Base-by-base conservation (phyloP, 2,888 invertebrate genomes). In the Cyaniris semiargus region DNA sequence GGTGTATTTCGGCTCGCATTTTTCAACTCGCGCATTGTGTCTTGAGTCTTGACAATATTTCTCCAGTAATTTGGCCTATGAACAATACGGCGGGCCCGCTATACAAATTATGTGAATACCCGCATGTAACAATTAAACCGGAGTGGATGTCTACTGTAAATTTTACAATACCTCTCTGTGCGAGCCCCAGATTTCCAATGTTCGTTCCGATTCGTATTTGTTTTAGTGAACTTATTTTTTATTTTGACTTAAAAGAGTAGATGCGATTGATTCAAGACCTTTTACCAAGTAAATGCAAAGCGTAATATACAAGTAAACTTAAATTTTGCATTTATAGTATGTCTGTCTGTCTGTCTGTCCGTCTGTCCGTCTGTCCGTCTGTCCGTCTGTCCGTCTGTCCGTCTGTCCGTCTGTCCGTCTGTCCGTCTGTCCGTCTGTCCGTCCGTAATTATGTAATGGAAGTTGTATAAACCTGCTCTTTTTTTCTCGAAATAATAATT, bases 41-140 rank as follows among this genome's bases (percentile, higher is more conserved):
- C 66, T 66, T 66, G 27, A 66, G 2, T 31, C 66, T 66, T 66
- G 27, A 66, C 66, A 66, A 66, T 66, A 27, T 72, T 72, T 72
- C 38, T 44, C 38, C 72, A 44, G 72, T 72, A 44, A 72, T 72
- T 72, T 21, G 72, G 44, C 72, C 44, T 23, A 44, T 44, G 21
- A 72, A 72, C 72, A 72, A 71, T 71, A 53, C 48, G 15, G 44
- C 74, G 8, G 23, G 44, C 15, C 21, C 44, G 72, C 72, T 21
- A 72, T 72, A 53, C 74, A 74, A 48, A 74, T 53, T 74, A 53
- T 74, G 23, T 74, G 23, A 48, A 23, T 74, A 27, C 23, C 72
- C 48, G 48, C 48, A 74, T 48, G 74, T 48, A 6, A 48, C 74
- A 53, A 74, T 74, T 27, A 53, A 74, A 27, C 27, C 74, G 18